phyloP scores from a whole-genome alignment of 2,113 vertebrate species.

The Acrocephalus arundinaceus region DNA sequence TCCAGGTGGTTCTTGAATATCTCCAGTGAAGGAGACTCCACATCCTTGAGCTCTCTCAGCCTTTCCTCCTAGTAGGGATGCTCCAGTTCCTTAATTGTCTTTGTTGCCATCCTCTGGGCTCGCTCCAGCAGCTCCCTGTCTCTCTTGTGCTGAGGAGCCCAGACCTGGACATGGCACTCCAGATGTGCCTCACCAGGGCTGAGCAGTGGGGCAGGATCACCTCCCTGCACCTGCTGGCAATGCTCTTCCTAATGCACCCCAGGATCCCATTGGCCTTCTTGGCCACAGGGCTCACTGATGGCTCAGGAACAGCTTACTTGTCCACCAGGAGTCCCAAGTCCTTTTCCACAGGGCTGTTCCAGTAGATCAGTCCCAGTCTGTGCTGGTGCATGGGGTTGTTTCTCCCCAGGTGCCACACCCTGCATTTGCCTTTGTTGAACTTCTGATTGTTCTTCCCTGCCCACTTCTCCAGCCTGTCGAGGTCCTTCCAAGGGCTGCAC shows the following conservation, averaged over 20 bases:
- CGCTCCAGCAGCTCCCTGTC: rapidly evolving
- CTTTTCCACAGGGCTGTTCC: background rate
- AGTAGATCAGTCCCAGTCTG: background rate
- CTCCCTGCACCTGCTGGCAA: background rate
- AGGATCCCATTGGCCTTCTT: background rate
- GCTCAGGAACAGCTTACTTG: background rate
- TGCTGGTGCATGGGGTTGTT: background rate
- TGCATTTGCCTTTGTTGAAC: background rate
- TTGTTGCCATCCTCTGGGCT: background rate
- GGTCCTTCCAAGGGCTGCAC: background rate
- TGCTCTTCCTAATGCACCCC: background rate
- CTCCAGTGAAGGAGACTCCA: background rate
- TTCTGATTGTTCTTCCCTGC: background rate
- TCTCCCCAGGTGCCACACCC: background rate
- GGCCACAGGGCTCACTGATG: background rate
- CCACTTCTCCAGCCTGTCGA: background rate
- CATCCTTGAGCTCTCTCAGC: background rate
- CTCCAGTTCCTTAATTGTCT: background rate
- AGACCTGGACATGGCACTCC: background rate
- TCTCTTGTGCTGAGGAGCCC: background rate
- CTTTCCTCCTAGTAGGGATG: background rate
- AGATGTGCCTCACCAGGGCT: background rate
- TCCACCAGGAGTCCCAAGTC: background rate
- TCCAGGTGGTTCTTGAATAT: background rate
- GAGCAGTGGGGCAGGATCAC: background rate